Base-by-base conservation (phyloP, 1,140 invertebrate species). In the Saxidomus purpurata region DNA sequence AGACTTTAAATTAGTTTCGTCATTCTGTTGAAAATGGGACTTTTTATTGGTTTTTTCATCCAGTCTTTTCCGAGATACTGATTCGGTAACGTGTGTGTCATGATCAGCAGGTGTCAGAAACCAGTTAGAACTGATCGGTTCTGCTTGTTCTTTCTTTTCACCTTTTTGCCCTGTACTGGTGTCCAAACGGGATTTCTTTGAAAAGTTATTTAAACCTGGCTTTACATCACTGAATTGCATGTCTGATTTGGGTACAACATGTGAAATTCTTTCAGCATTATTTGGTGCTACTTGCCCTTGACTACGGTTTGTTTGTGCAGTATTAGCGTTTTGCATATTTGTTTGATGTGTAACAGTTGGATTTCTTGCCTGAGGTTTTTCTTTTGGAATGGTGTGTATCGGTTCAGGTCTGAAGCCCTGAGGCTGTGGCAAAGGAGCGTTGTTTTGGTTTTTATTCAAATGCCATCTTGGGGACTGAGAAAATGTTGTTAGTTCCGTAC, bases 401-500 rank as follows among this genome's bases (percentile, higher is more conserved):
- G 86, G 86, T 22, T 88, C 86, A 36, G 86, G 86, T 49, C 77
- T 40, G 63, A 88, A 88, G 9, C 86, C 86, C 25, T 49, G 76
- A 28, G 34, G 85, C 6, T 3, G 25, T 40, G 76, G 76, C 4
- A 52, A 28, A 17, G 71, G 84, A 2, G 63, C 47, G 11, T 87
- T 84, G 40, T 61, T 87, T 69, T 90, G 52, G 6, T 88, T 31
- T 40, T 85, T 84, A 19, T 91, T 61, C 52, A 81, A 88, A 34
- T 90, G 69, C 85, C 77, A 89, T 31, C 90, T 69, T 43, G 90
- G 91, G 0, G 91, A 91, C 71, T 94, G 94, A 17, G 93, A 91
- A 84, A 94, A 93, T 40, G 87, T 92, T 47, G 93, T 92, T 0
- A 94, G 90, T 47, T 94, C 94, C 86, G 92, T 93, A 74, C 93